A percentile compares a stretch with the other conserved stretches of the same genome.
Conservation (phyloP, 1,140 invertebrate genomes). For the Stenopsyche tienmushanensis region DNA sequence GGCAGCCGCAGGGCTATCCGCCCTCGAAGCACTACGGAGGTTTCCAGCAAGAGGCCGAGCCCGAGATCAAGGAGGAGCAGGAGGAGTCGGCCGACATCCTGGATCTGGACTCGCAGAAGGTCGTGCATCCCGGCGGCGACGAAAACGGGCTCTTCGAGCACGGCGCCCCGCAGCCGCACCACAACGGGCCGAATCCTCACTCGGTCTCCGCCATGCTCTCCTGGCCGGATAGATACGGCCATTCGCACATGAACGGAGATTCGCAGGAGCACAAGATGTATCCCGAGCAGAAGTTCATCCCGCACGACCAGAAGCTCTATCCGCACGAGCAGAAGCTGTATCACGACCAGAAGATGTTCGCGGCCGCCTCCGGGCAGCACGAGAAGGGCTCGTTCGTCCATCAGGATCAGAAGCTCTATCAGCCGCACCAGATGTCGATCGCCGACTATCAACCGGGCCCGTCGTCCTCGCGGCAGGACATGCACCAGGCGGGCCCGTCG, state of each 20-base stretch:
- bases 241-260: conserved; percentile 52
- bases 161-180: conserved; percentile 52
- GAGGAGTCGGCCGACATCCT: conserved; percentile 78
- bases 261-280: conserved; percentile 46
- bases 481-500: conserved; percentile 56
- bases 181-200: conserved; percentile 56
- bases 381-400: conserved; percentile 57
- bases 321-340: conserved; percentile 49
- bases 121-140: conserved; percentile 64
- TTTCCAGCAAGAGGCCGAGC: conserved; percentile 45
- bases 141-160: conserved; percentile 58
- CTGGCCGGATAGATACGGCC: conserved; percentile 54
- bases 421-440: conserved; percentile 55
- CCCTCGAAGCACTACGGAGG: conserved; percentile 53
- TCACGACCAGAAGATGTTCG: conserved; percentile 52
- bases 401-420: conserved; percentile 55
- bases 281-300: conserved; percentile 40
- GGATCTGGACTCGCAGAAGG: conserved; percentile 86
- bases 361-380: conserved; percentile 46
- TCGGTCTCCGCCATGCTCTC: conserved; percentile 63
- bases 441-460: conserved; percentile 50
- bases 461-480: conserved; percentile 51
- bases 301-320: conserved; percentile 55
- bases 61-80: conserved; percentile 62
- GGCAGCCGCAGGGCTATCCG: conserved; percentile 53